Evolutionary conservation across 2,888 invertebrate species (phyloP).

Genomic region (Pachydiplax longipennis): DNA sequence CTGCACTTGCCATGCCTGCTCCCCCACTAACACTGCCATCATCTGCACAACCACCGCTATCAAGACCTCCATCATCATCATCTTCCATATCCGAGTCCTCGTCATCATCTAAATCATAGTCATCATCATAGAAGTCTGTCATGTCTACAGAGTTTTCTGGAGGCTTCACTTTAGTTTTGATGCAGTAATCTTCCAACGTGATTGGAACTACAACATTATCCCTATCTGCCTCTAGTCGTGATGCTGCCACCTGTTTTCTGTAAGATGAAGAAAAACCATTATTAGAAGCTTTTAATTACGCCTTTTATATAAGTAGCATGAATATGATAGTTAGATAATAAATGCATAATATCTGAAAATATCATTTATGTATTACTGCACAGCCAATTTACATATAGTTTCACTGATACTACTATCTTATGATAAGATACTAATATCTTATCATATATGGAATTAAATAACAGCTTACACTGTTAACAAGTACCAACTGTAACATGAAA

Average conservation of each 20-base stretch:
- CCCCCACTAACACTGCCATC: conserved; percentile 49
- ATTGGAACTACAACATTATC: conserved; percentile 97
- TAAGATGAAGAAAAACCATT: conserved; percentile 49
- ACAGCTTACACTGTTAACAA: no score
- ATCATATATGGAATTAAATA: no score
- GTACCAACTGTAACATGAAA: no score
- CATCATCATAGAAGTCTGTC: conserved; percentile 96
- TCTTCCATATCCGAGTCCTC: conserved; percentile 56
- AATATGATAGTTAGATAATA: neutral
- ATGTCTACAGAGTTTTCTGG: conserved; percentile 85
- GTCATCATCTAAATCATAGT: conserved; percentile 81
- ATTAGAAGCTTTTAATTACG: neutral
- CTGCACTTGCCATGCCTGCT: neutral
- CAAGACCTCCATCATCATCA: conserved; percentile 54
- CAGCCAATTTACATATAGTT: no score
- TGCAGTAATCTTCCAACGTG: conserved; percentile 98
- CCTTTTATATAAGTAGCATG: neutral
- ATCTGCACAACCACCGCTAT: conserved; percentile 46
- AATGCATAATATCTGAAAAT: no score
- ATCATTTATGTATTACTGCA: no score
- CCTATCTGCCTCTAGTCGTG: conserved; percentile 92
- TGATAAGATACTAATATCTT: no score
- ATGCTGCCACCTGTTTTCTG: conserved; percentile 96
- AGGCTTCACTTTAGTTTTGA: conserved; percentile 85
- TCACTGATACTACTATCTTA: no score